Percentiles rank a stretch among this genome's conserved stretches.
phyloP scores from a whole-genome alignment of 2,113 vertebrate species.

The Tretioscincus oriximinensis region DNA sequence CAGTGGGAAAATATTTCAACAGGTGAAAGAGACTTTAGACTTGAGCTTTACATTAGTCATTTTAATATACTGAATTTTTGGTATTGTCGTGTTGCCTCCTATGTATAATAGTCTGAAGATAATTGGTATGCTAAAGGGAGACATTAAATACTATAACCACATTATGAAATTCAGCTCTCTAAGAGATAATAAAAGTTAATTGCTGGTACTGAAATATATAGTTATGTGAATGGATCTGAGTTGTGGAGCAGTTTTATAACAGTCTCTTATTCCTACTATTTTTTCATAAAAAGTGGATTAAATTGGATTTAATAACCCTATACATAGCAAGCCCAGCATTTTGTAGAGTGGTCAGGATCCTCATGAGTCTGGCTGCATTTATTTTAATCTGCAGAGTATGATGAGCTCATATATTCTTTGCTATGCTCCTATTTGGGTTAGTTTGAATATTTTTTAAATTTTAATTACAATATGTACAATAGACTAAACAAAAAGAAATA shows the following conservation, averaged over 20 bases:
- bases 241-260: neutral
- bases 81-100: neutral
- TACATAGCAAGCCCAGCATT: too few relatives aligned
- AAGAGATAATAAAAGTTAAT: constrained; percentile 4
- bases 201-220: neutral
- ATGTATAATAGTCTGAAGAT: constrained; percentile 3
- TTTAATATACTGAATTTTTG: constrained; percentile 8
- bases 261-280: neutral
- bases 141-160: neutral
- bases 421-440: too few relatives aligned
- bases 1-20: constrained; percentile 20
- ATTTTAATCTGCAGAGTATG: too few relatives aligned
- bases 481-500: too few relatives aligned
- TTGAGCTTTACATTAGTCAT: constrained; percentile 7
- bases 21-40: constrained; percentile 9
- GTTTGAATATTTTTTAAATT: neutral
- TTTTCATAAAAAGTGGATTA: neutral
- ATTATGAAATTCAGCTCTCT: constrained; percentile 18
- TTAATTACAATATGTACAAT: too few relatives aligned
- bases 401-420: too few relatives aligned
- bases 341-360: too few relatives aligned
- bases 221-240: neutral
- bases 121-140: constrained; percentile 19
- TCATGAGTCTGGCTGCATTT: too few relatives aligned
- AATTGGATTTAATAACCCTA: neutral